These are phyloP conservation scores for Aporophyla lueneburgensis DNA, from an alignment of 2,888 invertebrate genomes.

Conservation along the genomic window DNA sequence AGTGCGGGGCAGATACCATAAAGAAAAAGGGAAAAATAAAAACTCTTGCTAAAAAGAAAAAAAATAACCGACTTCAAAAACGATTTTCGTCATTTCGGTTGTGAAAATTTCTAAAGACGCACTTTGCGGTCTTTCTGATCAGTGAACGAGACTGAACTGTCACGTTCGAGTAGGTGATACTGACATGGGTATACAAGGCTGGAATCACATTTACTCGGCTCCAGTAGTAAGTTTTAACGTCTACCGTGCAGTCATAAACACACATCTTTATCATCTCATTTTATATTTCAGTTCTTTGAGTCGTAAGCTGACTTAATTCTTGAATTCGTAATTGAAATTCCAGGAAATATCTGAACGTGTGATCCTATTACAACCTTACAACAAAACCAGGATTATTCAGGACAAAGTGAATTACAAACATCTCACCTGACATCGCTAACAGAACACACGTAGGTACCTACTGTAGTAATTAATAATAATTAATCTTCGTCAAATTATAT, in stretches of 20 bases:
- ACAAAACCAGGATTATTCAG: neutral
- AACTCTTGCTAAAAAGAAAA: too few species aligned
- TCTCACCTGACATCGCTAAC: neutral
- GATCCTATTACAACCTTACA: neutral
- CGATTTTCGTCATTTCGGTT: too few species aligned
- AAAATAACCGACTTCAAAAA: too few species aligned
- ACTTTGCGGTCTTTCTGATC: neutral
- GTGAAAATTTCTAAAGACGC: too few species aligned
- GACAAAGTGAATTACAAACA: neutral
- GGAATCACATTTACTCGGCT: neutral
- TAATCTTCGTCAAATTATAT: constrained; percentile 35
- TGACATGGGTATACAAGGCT: too few species aligned
- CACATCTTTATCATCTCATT: neutral
- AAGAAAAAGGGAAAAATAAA: too few species aligned
- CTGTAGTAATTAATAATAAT: constrained; percentile 29
- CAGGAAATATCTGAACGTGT: neutral
- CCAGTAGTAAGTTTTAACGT: neutral
- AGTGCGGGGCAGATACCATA: too few species aligned
- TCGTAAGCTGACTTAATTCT: neutral
- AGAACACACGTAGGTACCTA: neutral
- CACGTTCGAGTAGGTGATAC: neutral
- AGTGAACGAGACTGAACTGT: neutral
- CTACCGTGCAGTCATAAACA: too few species aligned
- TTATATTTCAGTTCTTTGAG: neutral
- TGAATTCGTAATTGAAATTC: neutral